These are phyloP conservation scores for Argyresthia albistria DNA, from an alignment of 2,888 invertebrate genomes.

Conservation along the genomic window DNA sequence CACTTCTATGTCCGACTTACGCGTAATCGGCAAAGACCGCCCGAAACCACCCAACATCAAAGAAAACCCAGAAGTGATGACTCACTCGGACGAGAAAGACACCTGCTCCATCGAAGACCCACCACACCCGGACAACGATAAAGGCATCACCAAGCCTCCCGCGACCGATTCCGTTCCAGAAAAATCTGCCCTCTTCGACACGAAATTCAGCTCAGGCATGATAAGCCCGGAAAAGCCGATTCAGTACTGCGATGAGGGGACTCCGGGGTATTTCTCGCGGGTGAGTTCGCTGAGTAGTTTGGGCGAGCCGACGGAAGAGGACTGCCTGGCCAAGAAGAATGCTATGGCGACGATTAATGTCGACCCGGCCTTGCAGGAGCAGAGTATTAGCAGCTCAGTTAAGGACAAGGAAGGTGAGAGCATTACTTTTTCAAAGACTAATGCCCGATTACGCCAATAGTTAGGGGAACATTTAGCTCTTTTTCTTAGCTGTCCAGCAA, in stretches of 20 bases:
- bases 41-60: constrained; percentile 42
- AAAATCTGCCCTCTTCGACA: constrained; percentile 52
- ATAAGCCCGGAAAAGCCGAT: constrained; percentile 85
- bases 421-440: too few species aligned
- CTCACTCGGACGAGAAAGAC: constrained; percentile 63
- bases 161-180: constrained; percentile 29
- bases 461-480: too few species aligned
- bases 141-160: constrained; percentile 42
- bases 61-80: constrained; percentile 58
- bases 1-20: constrained; percentile 90
- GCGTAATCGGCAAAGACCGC: constrained; percentile 68
- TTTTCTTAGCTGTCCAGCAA: too few species aligned
- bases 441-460: too few species aligned
- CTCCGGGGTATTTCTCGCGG: constrained; percentile 84
- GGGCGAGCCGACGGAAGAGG: constrained; percentile 64
- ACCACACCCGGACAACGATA: constrained; percentile 57
- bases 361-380: constrained; percentile 39
- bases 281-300: constrained; percentile 75
- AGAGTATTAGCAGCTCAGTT: constrained; percentile 33
- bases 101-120: constrained; percentile 64
- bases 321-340: constrained; percentile 53
- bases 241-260: constrained; percentile 90
- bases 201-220: constrained; percentile 76
- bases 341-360: constrained; percentile 57
- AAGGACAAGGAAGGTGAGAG: constrained; percentile 60